Conservation (phyloP, 2,113 vertebrate species). For the Strigops habroptila region DNA sequence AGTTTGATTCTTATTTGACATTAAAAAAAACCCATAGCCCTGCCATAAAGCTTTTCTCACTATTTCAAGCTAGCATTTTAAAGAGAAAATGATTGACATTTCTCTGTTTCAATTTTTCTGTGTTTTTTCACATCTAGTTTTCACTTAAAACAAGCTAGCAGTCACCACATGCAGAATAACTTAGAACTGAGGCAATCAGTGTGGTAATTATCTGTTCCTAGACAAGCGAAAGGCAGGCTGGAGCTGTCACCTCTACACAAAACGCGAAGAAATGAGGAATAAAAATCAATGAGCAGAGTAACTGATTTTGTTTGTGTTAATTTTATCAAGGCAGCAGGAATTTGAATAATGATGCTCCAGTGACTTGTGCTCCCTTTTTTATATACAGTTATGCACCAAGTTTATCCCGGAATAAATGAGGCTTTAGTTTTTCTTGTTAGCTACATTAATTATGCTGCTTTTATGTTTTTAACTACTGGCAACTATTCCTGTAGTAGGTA, state of each 20-base stretch:
- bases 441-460: not conserved
- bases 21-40: not conserved
- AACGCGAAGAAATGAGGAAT: not conserved
- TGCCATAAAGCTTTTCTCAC: not conserved
- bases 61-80: not conserved
- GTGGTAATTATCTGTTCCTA: not conserved
- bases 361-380: not conserved
- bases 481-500: not conserved
- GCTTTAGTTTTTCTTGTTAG: conserved; percentile 1
- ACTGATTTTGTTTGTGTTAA: not conserved
- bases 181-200: not conserved
- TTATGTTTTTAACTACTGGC: not conserved
- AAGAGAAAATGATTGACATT: not conserved
- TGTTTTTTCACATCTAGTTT: not conserved
- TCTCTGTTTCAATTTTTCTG: not conserved
- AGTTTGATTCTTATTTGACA: not conserved
- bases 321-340: not conserved
- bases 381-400: not conserved
- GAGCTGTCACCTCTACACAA: not conserved
- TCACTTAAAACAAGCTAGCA: not conserved
- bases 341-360: conserved; percentile 19
- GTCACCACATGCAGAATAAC: not conserved
- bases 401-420: not conserved
- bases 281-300: not conserved
- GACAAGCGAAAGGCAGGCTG: not conserved